Conservation (phyloP, 2,113 vertebrate genomes). For the Psittacula cyanocephala region DNA sequence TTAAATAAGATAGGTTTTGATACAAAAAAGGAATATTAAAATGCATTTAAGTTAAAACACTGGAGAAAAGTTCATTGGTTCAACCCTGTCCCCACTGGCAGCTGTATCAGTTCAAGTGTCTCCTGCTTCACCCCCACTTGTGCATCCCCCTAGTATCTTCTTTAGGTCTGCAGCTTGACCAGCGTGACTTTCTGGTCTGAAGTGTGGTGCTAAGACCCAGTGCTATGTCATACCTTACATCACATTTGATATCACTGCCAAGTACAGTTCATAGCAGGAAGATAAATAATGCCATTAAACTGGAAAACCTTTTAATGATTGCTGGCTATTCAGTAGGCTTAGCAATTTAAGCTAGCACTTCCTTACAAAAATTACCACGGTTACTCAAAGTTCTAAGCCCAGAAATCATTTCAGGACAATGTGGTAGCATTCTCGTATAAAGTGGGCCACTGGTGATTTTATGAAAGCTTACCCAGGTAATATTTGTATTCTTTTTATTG, state of each 20-base stretch:
- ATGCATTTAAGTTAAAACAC: neutral
- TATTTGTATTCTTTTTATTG: neutral
- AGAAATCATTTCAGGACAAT: constrained; percentile 7
- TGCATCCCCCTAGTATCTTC: neutral
- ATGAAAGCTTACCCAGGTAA: neutral
- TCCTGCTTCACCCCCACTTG: neutral
- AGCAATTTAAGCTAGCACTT: neutral
- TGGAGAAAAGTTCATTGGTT: neutral
- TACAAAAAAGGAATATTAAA: neutral
- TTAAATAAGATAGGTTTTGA: neutral
- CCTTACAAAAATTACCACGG: neutral
- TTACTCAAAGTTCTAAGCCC: neutral
- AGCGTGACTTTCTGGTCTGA: neutral
- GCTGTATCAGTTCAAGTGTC: neutral
- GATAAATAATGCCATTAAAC: constrained; percentile 17
- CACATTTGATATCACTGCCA: neutral
- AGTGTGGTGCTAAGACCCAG: neutral
- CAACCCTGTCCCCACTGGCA: neutral
- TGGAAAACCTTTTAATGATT: constrained; percentile 4
- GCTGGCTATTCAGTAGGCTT: neutral
- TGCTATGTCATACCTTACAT: neutral
- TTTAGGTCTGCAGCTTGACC: neutral
- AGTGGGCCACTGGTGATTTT: constrained; percentile 9
- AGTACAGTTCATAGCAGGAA: neutral
- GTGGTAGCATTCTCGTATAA: neutral